These are phyloP conservation scores for Byasa hedistus DNA, from an alignment of 2,888 invertebrate species.

Conservation along the genomic window DNA sequence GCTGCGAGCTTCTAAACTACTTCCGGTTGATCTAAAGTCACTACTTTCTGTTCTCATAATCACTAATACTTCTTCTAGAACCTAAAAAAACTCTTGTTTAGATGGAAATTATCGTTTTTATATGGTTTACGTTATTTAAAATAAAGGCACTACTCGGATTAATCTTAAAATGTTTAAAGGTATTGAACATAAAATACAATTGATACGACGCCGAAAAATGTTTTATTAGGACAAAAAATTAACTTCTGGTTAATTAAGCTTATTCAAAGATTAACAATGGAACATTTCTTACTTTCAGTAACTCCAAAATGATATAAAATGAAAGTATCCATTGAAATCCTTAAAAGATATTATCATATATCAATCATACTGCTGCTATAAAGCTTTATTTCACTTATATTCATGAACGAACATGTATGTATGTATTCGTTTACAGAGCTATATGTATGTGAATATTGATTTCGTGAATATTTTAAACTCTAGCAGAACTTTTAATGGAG, in stretches of 20 bases:
- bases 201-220: too few species aligned
- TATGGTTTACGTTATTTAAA: too few species aligned
- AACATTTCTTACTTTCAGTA: neutral
- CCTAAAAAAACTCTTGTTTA: too few species aligned
- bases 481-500: too few species aligned
- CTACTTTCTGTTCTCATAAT: neutral
- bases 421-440: too few species aligned
- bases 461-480: too few species aligned
- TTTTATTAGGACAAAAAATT: too few species aligned
- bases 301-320: neutral
- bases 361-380: neutral
- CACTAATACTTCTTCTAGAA: neutral
- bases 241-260: neutral
- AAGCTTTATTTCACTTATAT: neutral
- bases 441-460: too few species aligned
- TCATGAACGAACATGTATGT: neutral
- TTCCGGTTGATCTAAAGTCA: neutral
- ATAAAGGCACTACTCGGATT: too few species aligned
- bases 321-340: neutral
- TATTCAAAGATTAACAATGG: neutral
- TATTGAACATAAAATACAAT: neutral
- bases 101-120: too few species aligned
- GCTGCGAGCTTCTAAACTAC: neutral
- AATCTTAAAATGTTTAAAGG: too few species aligned
- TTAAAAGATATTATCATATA: neutral